Conservation (phyloP, 2,888 invertebrate genomes). For the Drosophila atroscutellata region DNA sequence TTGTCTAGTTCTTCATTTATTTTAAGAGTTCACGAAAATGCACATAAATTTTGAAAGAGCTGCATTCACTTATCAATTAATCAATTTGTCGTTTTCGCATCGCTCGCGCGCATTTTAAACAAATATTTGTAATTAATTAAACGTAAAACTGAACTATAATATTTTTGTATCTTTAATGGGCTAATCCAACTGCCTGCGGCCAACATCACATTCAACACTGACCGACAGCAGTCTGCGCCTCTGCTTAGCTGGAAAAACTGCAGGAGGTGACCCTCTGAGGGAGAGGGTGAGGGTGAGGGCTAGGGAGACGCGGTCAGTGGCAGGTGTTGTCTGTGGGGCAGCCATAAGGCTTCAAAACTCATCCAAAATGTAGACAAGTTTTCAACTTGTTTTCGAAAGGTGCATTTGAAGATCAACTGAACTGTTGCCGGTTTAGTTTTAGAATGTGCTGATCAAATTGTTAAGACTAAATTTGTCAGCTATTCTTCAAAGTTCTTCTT, state of each 20-base stretch:
- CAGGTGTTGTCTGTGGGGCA: slow-evolving; percentile 55
- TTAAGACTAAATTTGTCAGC: background rate
- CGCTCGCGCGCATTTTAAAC: slow-evolving; percentile 51
- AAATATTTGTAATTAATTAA: slow-evolving; percentile 78
- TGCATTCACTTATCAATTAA: slow-evolving; percentile 76
- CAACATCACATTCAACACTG: background rate
- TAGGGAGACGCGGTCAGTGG: slow-evolving; percentile 2
- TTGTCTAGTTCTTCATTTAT: slow-evolving; percentile 12
- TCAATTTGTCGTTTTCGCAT: slow-evolving; percentile 70
- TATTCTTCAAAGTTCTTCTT: background rate
- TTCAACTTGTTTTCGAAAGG: background rate
- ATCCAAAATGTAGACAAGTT: slow-evolving; percentile 24
- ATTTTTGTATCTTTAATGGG: slow-evolving; percentile 32
- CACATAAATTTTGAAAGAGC: slow-evolving; percentile 61
- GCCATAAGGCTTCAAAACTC: slow-evolving; percentile 30
- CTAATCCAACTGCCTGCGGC: slow-evolving; percentile 29
- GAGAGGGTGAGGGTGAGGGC: background rate
- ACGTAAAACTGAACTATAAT: slow-evolving; percentile 52
- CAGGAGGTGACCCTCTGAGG: slow-evolving; percentile 43
- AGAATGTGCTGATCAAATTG: background rate
- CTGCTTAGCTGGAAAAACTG: slow-evolving; percentile 64
- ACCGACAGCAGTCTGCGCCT: slow-evolving; percentile 29
- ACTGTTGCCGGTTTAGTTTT: background rate
- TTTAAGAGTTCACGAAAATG: slow-evolving; percentile 5
- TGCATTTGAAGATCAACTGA: background rate